These are phyloP conservation scores for Phthorimaea operculella DNA, from an alignment of 1,140 invertebrate species.

Conservation along the genomic window DNA sequence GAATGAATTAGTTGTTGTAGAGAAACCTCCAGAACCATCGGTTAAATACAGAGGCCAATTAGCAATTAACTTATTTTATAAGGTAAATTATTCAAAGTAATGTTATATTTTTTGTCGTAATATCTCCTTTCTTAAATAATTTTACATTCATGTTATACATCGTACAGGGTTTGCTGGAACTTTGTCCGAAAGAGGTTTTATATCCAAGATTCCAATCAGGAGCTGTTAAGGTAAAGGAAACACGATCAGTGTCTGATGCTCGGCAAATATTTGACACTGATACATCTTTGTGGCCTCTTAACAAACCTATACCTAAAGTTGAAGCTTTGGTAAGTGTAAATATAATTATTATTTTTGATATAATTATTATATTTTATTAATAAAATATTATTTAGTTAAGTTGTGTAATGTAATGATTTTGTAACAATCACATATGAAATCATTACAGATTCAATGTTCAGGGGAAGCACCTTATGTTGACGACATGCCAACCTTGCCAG, in stretches of 20 bases:
- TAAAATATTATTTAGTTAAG: no score
- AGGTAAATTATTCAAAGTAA: constrained; percentile 67
- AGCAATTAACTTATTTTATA: constrained; percentile 74
- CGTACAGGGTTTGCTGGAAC: no score
- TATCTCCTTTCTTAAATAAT: no score
- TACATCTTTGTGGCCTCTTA: constrained; percentile 74
- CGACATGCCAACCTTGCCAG: constrained; percentile 68
- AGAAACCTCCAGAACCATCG: constrained; percentile 68
- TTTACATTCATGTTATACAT: no score
- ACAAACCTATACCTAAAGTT: constrained; percentile 75
- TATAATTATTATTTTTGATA: no score
- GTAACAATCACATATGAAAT: no score
- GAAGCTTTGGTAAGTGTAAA: constrained; percentile 67
- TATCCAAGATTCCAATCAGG: constrained; percentile 53
- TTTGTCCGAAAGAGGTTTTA: no score
- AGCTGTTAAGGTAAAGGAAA: constrained; percentile 49
- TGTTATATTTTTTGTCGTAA: no score
- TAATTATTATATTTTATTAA: no score
- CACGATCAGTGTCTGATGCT: constrained; percentile 72
- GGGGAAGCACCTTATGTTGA: constrained; percentile 74
- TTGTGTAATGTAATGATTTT: no score
- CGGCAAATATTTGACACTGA: constrained; percentile 74
- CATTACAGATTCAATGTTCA: constrained; percentile 63
- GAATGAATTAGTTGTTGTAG: constrained; percentile 70
- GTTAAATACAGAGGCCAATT: constrained; percentile 71